Evolutionary conservation across 2,113 vertebrate genomes (phyloP).

Genomic region (Panthera uncia): DNA sequence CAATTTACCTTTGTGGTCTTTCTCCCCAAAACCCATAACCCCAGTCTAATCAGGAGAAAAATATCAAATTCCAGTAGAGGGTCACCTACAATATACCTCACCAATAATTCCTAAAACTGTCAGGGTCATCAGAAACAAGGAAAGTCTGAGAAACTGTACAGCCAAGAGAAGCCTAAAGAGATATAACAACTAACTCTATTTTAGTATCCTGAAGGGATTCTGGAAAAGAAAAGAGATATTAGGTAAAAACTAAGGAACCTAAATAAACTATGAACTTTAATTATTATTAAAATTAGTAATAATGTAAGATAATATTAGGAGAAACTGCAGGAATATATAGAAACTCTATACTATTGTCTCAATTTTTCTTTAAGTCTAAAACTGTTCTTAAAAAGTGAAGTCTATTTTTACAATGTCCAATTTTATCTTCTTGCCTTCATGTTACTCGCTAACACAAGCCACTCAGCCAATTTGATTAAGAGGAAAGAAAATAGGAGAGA

Average conservation of each 20-base stretch:
- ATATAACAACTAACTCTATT: not conserved
- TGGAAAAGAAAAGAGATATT: not conserved
- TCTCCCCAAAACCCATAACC: not conserved
- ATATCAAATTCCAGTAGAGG: not conserved
- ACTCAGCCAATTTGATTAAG: not conserved
- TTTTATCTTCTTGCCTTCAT: not conserved
- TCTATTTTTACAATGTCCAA: not conserved
- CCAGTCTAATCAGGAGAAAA: not conserved
- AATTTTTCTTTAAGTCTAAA: slow-evolving; percentile 33
- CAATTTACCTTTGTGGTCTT: not conserved
- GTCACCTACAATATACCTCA: not conserved
- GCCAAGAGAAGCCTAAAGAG: not conserved
- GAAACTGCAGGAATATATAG: not conserved
- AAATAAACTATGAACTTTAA: not conserved
- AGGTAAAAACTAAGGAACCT: not conserved
- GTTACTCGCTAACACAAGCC: not conserved
- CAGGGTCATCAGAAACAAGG: not conserved
- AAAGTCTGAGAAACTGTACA: not conserved
- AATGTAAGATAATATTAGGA: not conserved
- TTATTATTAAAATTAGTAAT: not conserved
- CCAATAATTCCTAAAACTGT: slow-evolving; percentile 1
- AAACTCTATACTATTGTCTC: not conserved
- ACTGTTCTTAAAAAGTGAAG: not conserved
- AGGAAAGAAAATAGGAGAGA: not conserved
- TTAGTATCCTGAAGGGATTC: not conserved